A percentile compares a stretch with the other conserved stretches of the same genome.
These are phyloP conservation scores for Arctopsyche grandis DNA, from an alignment of 1,140 invertebrate species.

Conservation along the genomic window DNA sequence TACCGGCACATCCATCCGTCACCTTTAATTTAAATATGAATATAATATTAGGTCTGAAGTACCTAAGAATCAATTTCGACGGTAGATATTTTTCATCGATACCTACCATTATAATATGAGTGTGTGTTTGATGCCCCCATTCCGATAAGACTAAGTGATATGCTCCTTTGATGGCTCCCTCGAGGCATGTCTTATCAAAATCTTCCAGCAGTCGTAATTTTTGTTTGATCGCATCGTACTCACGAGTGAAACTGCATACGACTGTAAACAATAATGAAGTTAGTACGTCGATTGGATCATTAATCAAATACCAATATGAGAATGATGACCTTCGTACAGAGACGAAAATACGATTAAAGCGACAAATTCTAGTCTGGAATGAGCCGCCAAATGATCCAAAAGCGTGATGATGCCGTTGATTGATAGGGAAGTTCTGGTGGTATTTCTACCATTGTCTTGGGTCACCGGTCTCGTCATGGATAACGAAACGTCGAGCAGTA, in stretches of 20 bases:
- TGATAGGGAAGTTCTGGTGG: constrained; percentile 71
- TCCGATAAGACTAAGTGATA: constrained; percentile 81
- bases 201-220: constrained; percentile 80
- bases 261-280: constrained; percentile 62
- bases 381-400: constrained; percentile 82
- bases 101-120: constrained; percentile 72
- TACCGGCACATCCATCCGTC: constrained; percentile 47
- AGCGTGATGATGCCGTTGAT: constrained; percentile 85
- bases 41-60: not conserved
- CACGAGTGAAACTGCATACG: constrained; percentile 83
- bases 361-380: constrained; percentile 91
- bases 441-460: constrained; percentile 60
- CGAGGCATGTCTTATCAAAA: constrained; percentile 86
- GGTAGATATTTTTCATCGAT: too few relatives aligned
- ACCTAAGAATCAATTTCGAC: too few relatives aligned
- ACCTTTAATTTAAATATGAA: constrained; percentile 35
- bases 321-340: constrained; percentile 70
- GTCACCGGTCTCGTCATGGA: constrained; percentile 77
- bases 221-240: constrained; percentile 80
- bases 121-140: constrained; percentile 84
- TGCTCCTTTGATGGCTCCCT: constrained; percentile 79
- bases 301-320: too few relatives aligned
- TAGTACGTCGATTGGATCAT: not conserved
- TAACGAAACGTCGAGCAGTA: constrained; percentile 81
- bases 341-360: constrained; percentile 89